Base-by-base conservation (phyloP, 2,113 vertebrate genomes). In the Chloebia gouldiae region DNA sequence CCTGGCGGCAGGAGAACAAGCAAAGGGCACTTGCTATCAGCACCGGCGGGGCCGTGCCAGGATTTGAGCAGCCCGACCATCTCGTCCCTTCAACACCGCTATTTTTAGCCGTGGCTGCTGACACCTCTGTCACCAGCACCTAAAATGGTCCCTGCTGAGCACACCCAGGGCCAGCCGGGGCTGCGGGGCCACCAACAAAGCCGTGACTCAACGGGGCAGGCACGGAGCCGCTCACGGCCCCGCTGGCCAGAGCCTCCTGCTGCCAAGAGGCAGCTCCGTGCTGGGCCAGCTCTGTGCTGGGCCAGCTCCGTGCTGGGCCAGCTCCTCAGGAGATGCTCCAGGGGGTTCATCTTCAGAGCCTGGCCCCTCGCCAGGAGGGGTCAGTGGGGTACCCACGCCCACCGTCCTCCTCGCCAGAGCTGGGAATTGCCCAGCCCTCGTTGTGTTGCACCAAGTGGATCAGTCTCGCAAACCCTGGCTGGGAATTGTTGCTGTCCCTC, bases 51-150 rank as follows among this genome's bases (percentile, higher is more conserved):
- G 73, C 84, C 2, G 35, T 95, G 96, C 93, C 89, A 86, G 86
- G 14, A 23, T 90, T 59, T 11, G 25, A 50, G 39, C 61, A 13
- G 85, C 93, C 89, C 25, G 40, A 50, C 15, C 91, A 49, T 5
- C 76, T 59, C 15, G 3, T 85, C 88, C 91, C 90, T 77, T 90
- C 12, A 0, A 77, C 86, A 23, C 72, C 0, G 2, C 90, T 97
- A 97, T 97, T 97, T 96, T 96, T 97, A 96, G 90, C 66, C 2
- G 31, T 2, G 73, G 7, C 18, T 0, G 49, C 71, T 85, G 94
- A 79, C n/a, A 68, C 30, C 77, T 70, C 87, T 96, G 93, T 92
- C 95, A 90, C 72, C 7, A 14, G 93, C 3, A 79, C 93, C 85
- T 72, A 51, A 89, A 81, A 86, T 39, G 60, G 89, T 71, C 66